Base-by-base conservation (phyloP, 2,888 invertebrate species). In the Callyntrura sp. region DNA sequence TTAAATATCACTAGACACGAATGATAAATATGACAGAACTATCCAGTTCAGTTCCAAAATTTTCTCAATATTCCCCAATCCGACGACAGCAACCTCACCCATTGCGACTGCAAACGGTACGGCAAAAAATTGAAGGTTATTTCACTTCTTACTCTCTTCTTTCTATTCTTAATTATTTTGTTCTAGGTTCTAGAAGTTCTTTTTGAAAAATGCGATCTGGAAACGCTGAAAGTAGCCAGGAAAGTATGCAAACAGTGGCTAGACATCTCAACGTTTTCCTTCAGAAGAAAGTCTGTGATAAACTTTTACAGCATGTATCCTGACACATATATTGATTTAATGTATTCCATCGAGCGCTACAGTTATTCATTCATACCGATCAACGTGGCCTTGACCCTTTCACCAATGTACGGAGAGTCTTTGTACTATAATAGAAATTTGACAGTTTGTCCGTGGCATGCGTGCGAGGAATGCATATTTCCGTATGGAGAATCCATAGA, bases 381-480 rank as follows among this genome's bases (percentile, higher is more conserved):
- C 11, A 90, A 91, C 73, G 84, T 91, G 14, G 79, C 90, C 11
- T 17, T 90, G 51, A 90, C 87, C 6, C 87, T 90, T 11, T 86
- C 82, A 14, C 89, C 89, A 25, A 3, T 73, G 5, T 85, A 79
- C 23, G 85, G 57, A 20, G 89, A 89, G 43, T 35, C 79, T 6
- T 43, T 84, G 20, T 84, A 79, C 20, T 76, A 48, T 78, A 48
- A 84, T 43, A 51, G 85, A 12, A 84, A 79, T 60, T 28, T 84
- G 8, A 84, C 84, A 5, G 89, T 89, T 17, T 85, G 89, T 28
- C 89, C 89, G 0, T 84, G 78, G 84, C 78, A 68, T 20, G 85
- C 84, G 0, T 89, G 89, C 23, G 85, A 89, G 20, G 89, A 89
- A n/a, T 89, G 43, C 48, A 89, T 90, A n/a, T 88, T 88, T 25